Percentiles rank a stretch among this genome's conserved stretches.
These are phyloP conservation scores for Schizothorax lantsangensis DNA, from an alignment of 2,797 vertebrate genomes.

Conservation along the genomic window DNA sequence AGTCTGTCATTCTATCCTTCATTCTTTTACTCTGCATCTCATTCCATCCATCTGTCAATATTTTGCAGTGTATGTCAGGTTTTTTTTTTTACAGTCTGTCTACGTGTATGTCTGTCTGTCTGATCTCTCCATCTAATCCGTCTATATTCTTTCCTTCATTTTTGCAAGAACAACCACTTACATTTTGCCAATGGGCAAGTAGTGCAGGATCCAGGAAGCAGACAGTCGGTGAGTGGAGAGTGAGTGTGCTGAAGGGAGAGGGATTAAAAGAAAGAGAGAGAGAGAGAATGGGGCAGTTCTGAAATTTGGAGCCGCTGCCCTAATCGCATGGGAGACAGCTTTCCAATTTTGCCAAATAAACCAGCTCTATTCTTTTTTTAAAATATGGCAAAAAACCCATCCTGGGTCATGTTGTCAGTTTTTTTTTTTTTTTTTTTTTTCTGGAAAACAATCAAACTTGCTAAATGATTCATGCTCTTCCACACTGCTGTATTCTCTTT, in stretches of 20 bases:
- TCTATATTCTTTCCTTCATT: conserved; percentile 76
- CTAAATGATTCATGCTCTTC: conserved; percentile 81
- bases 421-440: conserved; percentile 77
- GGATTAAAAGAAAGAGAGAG: conserved; percentile 13
- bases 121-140: conserved; percentile 65
- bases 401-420: conserved; percentile 76
- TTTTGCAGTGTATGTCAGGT: not conserved
- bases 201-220: conserved; percentile 86
- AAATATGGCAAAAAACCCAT: conserved; percentile 78
- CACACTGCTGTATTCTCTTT: conserved; percentile 77
- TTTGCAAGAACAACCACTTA: conserved; percentile 90
- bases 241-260: conserved; percentile 51
- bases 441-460: conserved; percentile 85
- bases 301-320: conserved; percentile 74
- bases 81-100: not conserved
- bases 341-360: conserved; percentile 79
- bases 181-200: conserved; percentile 93
- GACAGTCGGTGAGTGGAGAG: conserved; percentile 86
- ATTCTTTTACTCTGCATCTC: not conserved
- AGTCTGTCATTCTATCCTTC: not conserved
- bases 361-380: conserved; percentile 70
- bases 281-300: conserved; percentile 67
- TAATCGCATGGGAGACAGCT: conserved; percentile 79
- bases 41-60: not conserved
- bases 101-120: conserved; percentile 34